A percentile compares a stretch with the other conserved stretches of the same genome.
Conservation (phyloP, 1,140 invertebrate species). For the Parasteatoda tepidariorum region DNA sequence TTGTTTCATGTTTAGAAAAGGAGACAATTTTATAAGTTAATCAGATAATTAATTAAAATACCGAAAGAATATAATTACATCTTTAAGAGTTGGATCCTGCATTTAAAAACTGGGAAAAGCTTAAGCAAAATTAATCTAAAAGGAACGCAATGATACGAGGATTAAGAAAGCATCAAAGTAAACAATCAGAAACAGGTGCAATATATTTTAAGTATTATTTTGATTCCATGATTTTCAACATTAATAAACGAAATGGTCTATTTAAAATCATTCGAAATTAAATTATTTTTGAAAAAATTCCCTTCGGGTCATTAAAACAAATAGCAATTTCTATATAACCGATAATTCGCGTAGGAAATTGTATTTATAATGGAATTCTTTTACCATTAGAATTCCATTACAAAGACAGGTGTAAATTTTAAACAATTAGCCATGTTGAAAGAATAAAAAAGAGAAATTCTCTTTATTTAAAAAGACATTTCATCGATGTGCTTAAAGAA, state of each 20-base stretch:
- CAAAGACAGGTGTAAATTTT: slow-evolving; percentile 58
- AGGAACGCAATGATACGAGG: no score
- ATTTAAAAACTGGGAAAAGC: no score
- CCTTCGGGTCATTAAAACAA: slow-evolving; percentile 41
- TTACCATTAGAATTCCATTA: slow-evolving; percentile 60
- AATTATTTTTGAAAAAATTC: slow-evolving; percentile 1
- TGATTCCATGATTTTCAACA: background rate
- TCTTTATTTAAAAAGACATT: slow-evolving; percentile 43
- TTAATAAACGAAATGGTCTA: slow-evolving; percentile 21
- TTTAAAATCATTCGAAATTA: slow-evolving; percentile 47
- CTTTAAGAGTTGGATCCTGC: no score
- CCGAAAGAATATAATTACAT: no score
- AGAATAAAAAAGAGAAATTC: slow-evolving; percentile 16
- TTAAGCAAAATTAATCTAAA: no score
- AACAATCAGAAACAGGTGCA: no score
- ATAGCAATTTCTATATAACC: slow-evolving; percentile 28
- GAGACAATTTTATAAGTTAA: no score
- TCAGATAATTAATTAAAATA: no score
- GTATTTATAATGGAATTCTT: slow-evolving; percentile 60
- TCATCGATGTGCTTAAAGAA: slow-evolving; percentile 7
- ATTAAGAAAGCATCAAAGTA: background rate
- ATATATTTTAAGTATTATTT: no score
- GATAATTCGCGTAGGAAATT: slow-evolving; percentile 36
- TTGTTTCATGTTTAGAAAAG: no score
- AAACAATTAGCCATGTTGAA: slow-evolving; percentile 41